Evolutionary conservation across 2,113 vertebrate species (phyloP).

Genomic region (Cairina moschata): DNA sequence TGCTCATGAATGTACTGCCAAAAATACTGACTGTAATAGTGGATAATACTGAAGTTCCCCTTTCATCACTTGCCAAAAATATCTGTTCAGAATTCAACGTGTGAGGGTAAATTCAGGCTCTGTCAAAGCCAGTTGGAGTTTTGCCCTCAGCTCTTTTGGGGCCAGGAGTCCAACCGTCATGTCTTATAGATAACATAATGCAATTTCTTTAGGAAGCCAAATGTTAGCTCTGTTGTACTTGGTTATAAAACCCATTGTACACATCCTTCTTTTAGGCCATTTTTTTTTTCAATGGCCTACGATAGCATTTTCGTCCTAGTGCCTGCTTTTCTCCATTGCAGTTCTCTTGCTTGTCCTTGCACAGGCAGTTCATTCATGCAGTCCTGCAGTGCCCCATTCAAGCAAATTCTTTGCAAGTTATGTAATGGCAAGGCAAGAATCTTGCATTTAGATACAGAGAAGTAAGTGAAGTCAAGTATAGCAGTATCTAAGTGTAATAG

Average conservation of each 20-base stretch:
- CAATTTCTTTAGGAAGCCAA: neutral
- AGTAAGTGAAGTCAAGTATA: neutral
- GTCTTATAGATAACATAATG: neutral
- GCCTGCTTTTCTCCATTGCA: neutral
- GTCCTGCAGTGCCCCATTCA: neutral
- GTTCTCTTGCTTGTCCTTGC: neutral
- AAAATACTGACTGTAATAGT: neutral
- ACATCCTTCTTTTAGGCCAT: neutral
- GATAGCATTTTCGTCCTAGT: neutral
- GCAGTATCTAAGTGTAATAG: rapidly evolving
- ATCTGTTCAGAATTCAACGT: neutral
- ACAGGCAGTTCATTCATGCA: neutral
- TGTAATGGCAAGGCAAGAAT: neutral
- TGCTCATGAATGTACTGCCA: neutral
- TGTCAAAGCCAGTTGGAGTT: neutral
- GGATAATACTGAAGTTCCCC: neutral
- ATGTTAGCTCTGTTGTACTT: neutral
- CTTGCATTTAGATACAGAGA: neutral
- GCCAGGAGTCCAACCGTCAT: neutral
- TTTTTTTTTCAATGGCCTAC: neutral
- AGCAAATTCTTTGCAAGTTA: neutral
- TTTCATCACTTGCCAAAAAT: slow-evolving; percentile 9
- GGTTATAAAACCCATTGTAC: neutral
- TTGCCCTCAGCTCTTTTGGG: neutral
- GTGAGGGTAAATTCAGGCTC: neutral